Base-by-base conservation (phyloP, 2,888 invertebrate genomes). In the Clostera curtula region DNA sequence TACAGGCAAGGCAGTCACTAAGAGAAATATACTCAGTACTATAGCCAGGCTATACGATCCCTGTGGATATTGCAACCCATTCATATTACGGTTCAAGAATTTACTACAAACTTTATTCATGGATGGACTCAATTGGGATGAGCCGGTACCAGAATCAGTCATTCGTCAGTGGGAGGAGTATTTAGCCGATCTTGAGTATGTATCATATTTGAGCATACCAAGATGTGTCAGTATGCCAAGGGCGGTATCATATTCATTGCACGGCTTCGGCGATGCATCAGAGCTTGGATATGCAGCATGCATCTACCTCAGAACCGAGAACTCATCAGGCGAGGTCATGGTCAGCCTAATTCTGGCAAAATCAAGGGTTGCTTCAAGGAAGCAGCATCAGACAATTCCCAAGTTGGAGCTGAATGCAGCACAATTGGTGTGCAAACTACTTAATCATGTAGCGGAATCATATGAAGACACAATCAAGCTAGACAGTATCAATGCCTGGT, bases 401-500 rank as follows among this genome's bases (percentile, higher is more conserved):
- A 25, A 36, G 23, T 21, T 48, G 4, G 47, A 47, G 21, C 21
- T 47, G 0, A 12, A 27, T 8, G 43, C 39, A 3, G 43, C 47
- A 1, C 8, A 32, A 10, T 24, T 44, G 3, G 13, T 42, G 8
- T 21, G 37, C 0, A 19, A 29, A 14, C 30, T 43, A 5, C 12
- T 43, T 2, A 19, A 29, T 2, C 38, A 42, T 20, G 11, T 25
- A 1, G 23, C 4, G n/a, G 18, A 27, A 3, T 6, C 34, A 1
- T 24, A 25, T 0, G 5, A 3, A 2, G 20, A n/a, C 5, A 3
- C 14, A 5, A 24, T 8, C 1, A 5, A 31, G 4, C 7, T 26
- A 2, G 8, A 29, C 3, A 27, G 19, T 4, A 15, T 35, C 4
- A 17, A 19, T 6, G 38, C 32, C 3, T 47, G 38, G 38, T 25